A percentile compares a stretch with the other conserved stretches of the same genome.
These are phyloP conservation scores for Camelus bactrianus DNA, from an alignment of 2,113 vertebrate genomes.

Conservation along the genomic window DNA sequence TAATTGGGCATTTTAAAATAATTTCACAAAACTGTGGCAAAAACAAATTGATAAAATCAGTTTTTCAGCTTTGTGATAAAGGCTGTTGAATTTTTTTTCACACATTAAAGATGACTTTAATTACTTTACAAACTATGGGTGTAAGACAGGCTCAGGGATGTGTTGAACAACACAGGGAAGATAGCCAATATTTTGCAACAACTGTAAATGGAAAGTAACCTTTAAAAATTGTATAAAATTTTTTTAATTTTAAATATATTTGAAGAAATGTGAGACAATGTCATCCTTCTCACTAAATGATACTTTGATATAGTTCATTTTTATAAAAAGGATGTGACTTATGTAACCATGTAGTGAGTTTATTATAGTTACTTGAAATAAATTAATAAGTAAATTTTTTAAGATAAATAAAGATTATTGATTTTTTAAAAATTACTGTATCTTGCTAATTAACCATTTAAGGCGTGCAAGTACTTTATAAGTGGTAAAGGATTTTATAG, in stretches of 20 bases:
- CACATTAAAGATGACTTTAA: background rate
- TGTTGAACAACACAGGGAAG: too few relatives aligned
- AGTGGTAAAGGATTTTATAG: background rate
- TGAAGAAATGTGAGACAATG: background rate
- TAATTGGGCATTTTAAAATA: constrained; percentile 32
- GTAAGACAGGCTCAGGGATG: too few relatives aligned
- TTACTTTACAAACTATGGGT: too few relatives aligned
- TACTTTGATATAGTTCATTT: background rate
- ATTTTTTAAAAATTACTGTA: background rate
- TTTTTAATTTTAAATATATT: background rate
- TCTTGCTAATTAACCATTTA: constrained; percentile 45
- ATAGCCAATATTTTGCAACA: too few relatives aligned
- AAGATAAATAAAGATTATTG: background rate
- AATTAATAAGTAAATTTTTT: background rate
- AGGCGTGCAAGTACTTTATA: background rate
- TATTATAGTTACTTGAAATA: background rate
- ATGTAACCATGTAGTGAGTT: background rate
- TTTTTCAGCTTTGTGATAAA: background rate
- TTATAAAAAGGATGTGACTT: background rate
- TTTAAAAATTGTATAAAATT: background rate
- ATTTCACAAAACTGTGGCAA: background rate
- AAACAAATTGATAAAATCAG: background rate
- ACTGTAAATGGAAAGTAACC: background rate
- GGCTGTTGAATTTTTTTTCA: background rate
- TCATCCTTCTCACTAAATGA: background rate